Evolutionary conservation across 2,113 vertebrate species (phyloP), one percentile per base, ranked within the genome.

Genomic region (Brevimyrus niger): DNA sequence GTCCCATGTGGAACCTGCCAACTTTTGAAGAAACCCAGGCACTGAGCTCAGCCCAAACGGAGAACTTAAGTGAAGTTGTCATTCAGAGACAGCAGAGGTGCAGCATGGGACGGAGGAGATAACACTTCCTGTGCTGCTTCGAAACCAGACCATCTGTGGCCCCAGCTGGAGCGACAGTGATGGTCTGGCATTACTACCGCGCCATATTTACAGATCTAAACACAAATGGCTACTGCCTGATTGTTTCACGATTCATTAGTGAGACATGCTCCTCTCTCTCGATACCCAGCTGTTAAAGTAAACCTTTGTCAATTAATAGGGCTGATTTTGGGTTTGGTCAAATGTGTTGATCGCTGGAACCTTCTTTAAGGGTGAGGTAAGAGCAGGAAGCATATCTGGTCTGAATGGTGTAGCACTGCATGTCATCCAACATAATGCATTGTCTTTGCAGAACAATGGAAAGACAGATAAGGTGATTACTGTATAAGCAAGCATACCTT

Each of bases 161-260:
- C 98, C 98, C 98, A 99, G 98, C 98, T 99, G 98, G 98, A 98
- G 97, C 94, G 96, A 97, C 97, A 96, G 97, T 97, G 96, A 98
- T 98, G 98, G 97, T 98, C 98, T 99, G 98, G 98, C 98, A 99
- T 98, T 98, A 99, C 97, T 98, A 98, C 97, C 97, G 97, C 97
- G 97, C 98, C 98, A 99, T 99, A 99, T 99, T 99, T 99, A 99
- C 98, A 99, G 98, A 99, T 99, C 98, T 98, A 98, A 99, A 99
- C 98, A 99, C 98, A 99, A 99, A 99, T 98, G 98, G 98, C 98
- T 97, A 98, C 97, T 98, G 98, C 98, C 98, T 98, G 98, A 99
- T 98, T 99, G 98, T 99, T 99, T 99, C 98, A 99, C 98, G 98
- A 99, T 99, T 99, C 98, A 99, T 99, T 99, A 99, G 98, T 98